Percentiles rank a stretch among this genome's conserved stretches.
phyloP scores from a whole-genome alignment of 2,113 vertebrate species.

The Cyanoramphus novaezelandiae region DNA sequence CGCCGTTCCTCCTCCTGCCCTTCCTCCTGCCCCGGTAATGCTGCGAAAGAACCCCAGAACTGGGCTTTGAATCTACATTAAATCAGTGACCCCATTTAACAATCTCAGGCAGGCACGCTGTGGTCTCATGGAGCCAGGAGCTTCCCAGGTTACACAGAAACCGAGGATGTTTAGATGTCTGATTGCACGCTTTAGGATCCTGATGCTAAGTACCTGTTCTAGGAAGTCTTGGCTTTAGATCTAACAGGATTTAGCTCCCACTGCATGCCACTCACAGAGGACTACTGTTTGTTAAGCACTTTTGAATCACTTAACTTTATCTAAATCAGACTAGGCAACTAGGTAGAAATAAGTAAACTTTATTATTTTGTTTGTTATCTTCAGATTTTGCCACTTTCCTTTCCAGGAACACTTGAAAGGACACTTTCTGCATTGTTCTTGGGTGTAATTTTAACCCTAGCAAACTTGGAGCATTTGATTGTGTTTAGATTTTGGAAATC shows the following conservation, averaged over 20 bases:
- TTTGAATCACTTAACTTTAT: neutral
- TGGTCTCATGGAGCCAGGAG: neutral
- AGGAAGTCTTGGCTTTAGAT: neutral
- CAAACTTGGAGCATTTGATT: neutral
- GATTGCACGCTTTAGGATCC: neutral
- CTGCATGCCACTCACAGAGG: neutral
- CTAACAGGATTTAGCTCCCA: neutral
- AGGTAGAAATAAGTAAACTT: neutral
- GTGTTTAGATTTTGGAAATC: neutral
- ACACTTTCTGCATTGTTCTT: neutral
- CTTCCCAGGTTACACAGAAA: neutral
- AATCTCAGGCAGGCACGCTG: neutral
- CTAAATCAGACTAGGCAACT: neutral
- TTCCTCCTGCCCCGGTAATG: neutral
- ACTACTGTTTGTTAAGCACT: neutral
- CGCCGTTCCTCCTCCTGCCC: neutral
- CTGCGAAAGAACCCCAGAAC: neutral
- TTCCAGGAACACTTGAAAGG: neutral
- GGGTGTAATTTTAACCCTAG: neutral
- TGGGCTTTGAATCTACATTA: neutral
- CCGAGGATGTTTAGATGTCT: neutral
- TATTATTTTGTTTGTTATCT: neutral
- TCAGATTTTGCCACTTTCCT: neutral
- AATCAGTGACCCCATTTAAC: neutral
- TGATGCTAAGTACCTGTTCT: neutral